Conservation (phyloP, 2,797 vertebrate genomes). For the Falco naumanni region DNA sequence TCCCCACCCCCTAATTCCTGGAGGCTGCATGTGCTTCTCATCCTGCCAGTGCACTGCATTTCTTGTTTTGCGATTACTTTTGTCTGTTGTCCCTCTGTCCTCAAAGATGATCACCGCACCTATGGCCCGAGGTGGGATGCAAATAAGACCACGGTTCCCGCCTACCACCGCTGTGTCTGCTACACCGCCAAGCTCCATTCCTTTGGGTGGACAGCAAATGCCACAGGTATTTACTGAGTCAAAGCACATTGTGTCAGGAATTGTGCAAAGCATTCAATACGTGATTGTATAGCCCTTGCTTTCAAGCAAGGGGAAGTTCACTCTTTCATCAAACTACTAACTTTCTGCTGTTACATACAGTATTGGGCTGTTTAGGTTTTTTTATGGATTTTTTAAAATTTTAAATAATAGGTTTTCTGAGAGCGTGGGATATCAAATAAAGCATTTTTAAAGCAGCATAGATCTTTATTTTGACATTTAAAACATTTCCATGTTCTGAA, state of each 20-base stretch:
- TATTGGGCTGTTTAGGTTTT: background rate
- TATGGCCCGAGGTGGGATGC: conserved; percentile 87
- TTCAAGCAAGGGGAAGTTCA: background rate
- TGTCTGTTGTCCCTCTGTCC: conserved; percentile 89
- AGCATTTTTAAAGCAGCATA: background rate
- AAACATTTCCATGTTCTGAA: background rate
- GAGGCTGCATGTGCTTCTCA: conserved; percentile 76
- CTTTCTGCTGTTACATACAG: background rate
- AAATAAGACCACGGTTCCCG: conserved; percentile 87
- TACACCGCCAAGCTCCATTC: conserved; percentile 80
- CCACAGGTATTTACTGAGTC: conserved; percentile 86
- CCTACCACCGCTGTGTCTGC: conserved; percentile 82
- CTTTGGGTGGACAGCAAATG: conserved; percentile 86
- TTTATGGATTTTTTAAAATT: background rate
- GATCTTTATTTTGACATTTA: background rate
- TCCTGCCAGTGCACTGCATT: conserved; percentile 79
- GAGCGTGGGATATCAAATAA: background rate
- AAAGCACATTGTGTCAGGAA: conserved; percentile 6
- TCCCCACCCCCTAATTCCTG: background rate
- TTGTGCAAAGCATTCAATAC: background rate
- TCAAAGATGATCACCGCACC: conserved; percentile 87
- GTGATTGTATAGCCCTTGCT: background rate
- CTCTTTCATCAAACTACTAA: background rate
- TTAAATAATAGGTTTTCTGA: background rate
- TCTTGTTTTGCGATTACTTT: conserved; percentile 86